These are phyloP conservation scores for Ridgeia piscesae DNA, from an alignment of 1,140 invertebrate species.

Conservation along the genomic window DNA sequence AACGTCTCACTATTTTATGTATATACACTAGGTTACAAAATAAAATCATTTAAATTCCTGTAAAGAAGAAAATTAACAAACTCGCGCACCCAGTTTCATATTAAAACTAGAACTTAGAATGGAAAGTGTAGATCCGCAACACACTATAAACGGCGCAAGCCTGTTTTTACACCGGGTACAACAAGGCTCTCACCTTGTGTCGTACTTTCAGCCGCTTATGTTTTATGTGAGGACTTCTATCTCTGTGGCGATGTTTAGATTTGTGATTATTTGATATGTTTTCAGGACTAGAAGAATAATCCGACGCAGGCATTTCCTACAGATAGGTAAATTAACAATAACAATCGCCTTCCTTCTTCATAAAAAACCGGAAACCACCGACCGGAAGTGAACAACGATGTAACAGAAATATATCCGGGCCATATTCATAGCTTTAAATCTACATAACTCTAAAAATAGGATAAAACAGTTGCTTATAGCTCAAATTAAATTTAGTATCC, in stretches of 20 bases:
- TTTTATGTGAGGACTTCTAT: background rate
- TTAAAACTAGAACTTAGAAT: no score
- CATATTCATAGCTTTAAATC: background rate
- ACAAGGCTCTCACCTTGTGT: background rate
- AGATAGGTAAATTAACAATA: background rate
- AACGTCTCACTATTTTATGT: no score
- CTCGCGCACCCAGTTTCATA: no score
- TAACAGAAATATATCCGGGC: background rate
- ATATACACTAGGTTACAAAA: no score
- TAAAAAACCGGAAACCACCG: background rate
- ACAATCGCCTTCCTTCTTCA: background rate
- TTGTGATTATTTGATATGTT: background rate
- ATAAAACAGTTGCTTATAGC: background rate
- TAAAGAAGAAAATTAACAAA: no score
- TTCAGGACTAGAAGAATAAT: slow-evolving; percentile 1
- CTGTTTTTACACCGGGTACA: no score
- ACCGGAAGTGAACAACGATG: background rate
- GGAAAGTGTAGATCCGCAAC: no score
- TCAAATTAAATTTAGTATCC: background rate
- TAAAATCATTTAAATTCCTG: no score
- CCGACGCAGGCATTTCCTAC: background rate
- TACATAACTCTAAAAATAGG: background rate
- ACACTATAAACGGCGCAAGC: no score
- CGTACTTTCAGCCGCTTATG: background rate
- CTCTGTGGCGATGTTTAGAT: background rate